Percentiles rank a stretch among this genome's conserved stretches.
Conservation (phyloP, 92 coral and sea anemone genomes). For the Zoanthus gigantus region DNA sequence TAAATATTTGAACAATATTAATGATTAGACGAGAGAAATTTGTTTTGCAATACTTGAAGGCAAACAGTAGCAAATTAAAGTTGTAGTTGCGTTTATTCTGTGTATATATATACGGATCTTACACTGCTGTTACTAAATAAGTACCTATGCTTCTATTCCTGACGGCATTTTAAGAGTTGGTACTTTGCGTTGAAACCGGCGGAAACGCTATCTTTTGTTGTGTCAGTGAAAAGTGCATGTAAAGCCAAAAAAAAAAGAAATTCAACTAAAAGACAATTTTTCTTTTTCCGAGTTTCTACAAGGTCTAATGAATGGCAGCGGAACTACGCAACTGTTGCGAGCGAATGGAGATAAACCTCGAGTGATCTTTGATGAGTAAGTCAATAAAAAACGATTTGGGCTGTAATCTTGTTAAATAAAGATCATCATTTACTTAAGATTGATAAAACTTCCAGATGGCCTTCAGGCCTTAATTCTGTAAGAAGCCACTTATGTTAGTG, state of each 20-base stretch:
- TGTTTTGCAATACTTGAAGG: too few species aligned
- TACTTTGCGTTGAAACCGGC: slow-evolving; percentile 31
- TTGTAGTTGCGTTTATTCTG: neutral
- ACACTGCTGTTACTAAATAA: neutral
- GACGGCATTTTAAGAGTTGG: slow-evolving; percentile 32
- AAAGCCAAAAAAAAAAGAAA: slow-evolving; percentile 6
- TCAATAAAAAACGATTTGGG: slow-evolving; percentile 14
- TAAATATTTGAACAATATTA: too few species aligned
- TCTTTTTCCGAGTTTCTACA: slow-evolving; percentile 16
- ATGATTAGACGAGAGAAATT: too few species aligned
- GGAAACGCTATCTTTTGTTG: slow-evolving; percentile 29
- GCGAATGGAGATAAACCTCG: slow-evolving; percentile 3
- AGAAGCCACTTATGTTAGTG: neutral
- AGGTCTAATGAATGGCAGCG: slow-evolving; percentile 24
- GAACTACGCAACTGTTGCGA: slow-evolving; percentile 16
- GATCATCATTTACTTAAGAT: slow-evolving; percentile 34
- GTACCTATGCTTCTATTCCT: neutral
- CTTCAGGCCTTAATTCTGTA: neutral
- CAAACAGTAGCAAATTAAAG: neutral
- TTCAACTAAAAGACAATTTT: slow-evolving; percentile 20
- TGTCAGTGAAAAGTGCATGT: slow-evolving; percentile 20
- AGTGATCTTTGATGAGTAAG: slow-evolving; percentile 24
- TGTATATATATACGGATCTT: neutral
- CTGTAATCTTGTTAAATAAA: slow-evolving; percentile 23
- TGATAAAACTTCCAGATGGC: slow-evolving; percentile 13